Evolutionary conservation across 2,888 invertebrate genomes (phyloP), one percentile per base, ranked within the genome.

Genomic region (Tanaodytes sp.): DNA sequence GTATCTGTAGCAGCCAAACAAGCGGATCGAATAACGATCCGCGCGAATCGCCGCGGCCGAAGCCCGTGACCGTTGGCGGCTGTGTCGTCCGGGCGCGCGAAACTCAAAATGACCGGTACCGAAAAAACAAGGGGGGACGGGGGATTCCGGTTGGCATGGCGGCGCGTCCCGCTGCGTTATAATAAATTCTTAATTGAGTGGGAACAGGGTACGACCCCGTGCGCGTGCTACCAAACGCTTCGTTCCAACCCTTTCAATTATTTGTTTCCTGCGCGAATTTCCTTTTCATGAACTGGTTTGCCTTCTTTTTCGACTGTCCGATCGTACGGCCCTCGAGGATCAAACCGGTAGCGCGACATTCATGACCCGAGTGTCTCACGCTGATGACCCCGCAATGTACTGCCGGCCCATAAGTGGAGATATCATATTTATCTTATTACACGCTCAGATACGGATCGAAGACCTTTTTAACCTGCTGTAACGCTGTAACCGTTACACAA

Each of bases 351-450:
- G 67, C 73, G 73, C 77, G 79, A 77, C 76, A 78, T 70, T 73
- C 73, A 67, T 81, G 81, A 82, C 81, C 82, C 80, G 62, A 45
- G 78, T 65, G 73, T 81, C 81, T 77, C 79, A 80, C 81, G 80
- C 77, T 75, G 75, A 71, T 77, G 79, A 82, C 80, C 82, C 76
- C 74, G 73, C 39, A 58, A 52, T 62, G 57, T 65, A 45, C 39
- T 46, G 37, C 64, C 20, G 52, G 57, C 6, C 12, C 51, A 52
- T 72, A 68, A 73, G 65, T 69, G 64, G 71, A 51, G 68, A 65
- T 68, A 64, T 64, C 72, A 68, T 66, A 73, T 72, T 71, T 73
- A 73, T 74, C 70, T 67, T 61, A 49, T 33, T 48, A 37, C 55
- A 64, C 57, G 62, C 62, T 59, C 37, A 42, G 51, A 63, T 62